These are phyloP conservation scores for Dicranocentrus wangi DNA, from an alignment of 2,888 invertebrate genomes.

Conservation along the genomic window DNA sequence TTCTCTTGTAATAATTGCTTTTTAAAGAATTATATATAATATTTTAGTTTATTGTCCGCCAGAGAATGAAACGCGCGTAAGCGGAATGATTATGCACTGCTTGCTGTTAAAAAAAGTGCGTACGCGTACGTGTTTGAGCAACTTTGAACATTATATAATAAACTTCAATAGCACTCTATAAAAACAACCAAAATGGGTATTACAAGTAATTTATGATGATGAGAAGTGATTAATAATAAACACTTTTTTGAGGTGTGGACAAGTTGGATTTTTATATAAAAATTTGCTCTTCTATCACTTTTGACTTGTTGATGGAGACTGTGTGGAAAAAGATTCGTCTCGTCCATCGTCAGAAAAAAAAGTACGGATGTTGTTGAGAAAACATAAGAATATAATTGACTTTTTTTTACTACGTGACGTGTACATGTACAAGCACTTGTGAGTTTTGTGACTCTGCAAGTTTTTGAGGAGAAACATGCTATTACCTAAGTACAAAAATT, in stretches of 20 bases:
- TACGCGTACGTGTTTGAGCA: no score
- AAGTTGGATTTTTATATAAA: constrained; percentile 22
- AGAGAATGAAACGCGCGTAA: no score
- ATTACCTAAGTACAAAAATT: constrained; percentile 37
- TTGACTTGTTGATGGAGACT: no score
- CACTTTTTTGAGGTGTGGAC: constrained; percentile 52
- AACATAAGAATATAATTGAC: constrained; percentile 61
- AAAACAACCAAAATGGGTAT: no score
- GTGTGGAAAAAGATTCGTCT: no score
- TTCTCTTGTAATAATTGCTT: constrained; percentile 14
- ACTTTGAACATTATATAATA: no score
- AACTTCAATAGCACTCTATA: no score
- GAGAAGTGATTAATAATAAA: constrained; percentile 35
- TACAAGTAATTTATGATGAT: no score
- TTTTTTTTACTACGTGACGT: constrained; percentile 48
- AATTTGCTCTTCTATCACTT: constrained; percentile 5
- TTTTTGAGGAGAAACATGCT: constrained; percentile 40
- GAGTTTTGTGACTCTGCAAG: constrained; percentile 51
- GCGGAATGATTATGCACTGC: no score
- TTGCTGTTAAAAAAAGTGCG: no score
- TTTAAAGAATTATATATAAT: no score
- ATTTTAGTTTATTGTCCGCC: neutral
- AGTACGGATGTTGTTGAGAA: constrained; percentile 54
- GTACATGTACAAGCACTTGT: neutral
- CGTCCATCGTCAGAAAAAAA: no score